Base-by-base conservation (phyloP, 2,888 invertebrate genomes). In the Erebia palarica region DNA sequence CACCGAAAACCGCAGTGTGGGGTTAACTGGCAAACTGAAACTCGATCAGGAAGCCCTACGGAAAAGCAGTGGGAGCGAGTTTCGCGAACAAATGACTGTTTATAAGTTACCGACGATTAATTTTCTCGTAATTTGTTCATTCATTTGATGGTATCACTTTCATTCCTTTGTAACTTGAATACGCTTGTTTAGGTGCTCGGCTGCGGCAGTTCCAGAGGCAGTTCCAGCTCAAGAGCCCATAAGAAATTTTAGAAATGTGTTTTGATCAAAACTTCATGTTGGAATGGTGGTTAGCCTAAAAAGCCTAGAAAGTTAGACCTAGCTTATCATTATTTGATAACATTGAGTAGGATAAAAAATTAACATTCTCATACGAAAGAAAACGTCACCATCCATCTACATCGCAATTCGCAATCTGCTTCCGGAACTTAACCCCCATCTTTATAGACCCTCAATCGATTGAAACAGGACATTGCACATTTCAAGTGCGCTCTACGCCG, bases 21-120 rank as follows among this genome's bases (percentile, higher is more conserved):
- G 81, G 79, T 82, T 81, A 79, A 78, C 74, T 79, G 79, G 79
- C 79, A 78, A 78, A 78, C 36, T 83, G 88, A 82, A 87, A 89
- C 80, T 73, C 76, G 82, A 89, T 81, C 84, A 77, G 68, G 86
- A 88, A 87, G 84, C 84, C 86, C 70, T 82, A 83, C 74, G 65
- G 14, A 47, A 47, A 14, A 21, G 71, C 79, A 82, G 82, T 81
- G 82, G 81, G 81, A 81, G 79, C 74, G 79, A 80, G 75, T 76
- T 81, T 75, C 74, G 74, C 76, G 57, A 70, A 75, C 71, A 67
- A 16, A 67, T 67, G 69, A 72, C 60, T 65, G 58, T 58, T 58
- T 49, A 67, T 51, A 67, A 51, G 9, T 13, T 21, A 16, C 55
- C 8, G 7, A 8, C n/a, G 36, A 8, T 47, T 47, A 18, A 13